A percentile compares a stretch with the other conserved stretches of the same genome.
phyloP scores from a whole-genome alignment of 2,113 vertebrate species.

The Eleginops maclovinus region DNA sequence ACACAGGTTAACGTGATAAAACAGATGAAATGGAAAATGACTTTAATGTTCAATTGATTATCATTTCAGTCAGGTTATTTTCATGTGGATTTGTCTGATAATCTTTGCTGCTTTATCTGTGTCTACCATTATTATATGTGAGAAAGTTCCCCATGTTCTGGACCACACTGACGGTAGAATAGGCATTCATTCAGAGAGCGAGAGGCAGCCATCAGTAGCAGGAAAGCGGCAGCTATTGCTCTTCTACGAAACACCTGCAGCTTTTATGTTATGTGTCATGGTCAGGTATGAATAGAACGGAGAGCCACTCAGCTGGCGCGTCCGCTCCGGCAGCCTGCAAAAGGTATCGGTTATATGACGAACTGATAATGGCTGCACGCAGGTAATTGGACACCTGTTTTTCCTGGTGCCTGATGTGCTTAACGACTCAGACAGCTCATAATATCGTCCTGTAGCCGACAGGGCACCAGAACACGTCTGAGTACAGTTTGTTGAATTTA shows the following conservation, averaged over 20 bases:
- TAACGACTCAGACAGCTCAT: not conserved
- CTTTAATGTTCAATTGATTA: too few relatives aligned
- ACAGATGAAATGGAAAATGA: too few relatives aligned
- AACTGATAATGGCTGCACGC: conserved; percentile 17
- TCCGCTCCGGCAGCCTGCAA: not conserved
- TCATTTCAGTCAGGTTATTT: too few relatives aligned
- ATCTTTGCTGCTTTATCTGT: too few relatives aligned
- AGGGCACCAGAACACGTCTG: not conserved
- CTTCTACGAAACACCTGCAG: conserved; percentile 43
- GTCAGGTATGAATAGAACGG: conserved; percentile 57
- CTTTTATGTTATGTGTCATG: conserved; percentile 42
- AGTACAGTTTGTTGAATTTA: not conserved
- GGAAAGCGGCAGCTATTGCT: conserved; percentile 29
- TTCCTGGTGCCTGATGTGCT: conserved; percentile 11
- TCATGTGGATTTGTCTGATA: too few relatives aligned
- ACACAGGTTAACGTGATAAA: too few relatives aligned
- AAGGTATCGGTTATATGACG: conserved; percentile 40
- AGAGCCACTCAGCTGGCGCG: conserved; percentile 13
- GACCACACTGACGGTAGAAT: not conserved
- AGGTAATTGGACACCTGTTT: conserved; percentile 52
- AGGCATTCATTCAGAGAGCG: conserved; percentile 28
- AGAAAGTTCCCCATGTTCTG: not conserved
- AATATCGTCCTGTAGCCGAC: not conserved
- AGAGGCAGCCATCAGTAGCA: conserved; percentile 8
- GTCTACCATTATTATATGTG: conserved; percentile 6